Evolutionary conservation across 2,888 invertebrate species (phyloP), one percentile per base, ranked within the genome.

Genomic region (Rhynchonema sp.): DNA sequence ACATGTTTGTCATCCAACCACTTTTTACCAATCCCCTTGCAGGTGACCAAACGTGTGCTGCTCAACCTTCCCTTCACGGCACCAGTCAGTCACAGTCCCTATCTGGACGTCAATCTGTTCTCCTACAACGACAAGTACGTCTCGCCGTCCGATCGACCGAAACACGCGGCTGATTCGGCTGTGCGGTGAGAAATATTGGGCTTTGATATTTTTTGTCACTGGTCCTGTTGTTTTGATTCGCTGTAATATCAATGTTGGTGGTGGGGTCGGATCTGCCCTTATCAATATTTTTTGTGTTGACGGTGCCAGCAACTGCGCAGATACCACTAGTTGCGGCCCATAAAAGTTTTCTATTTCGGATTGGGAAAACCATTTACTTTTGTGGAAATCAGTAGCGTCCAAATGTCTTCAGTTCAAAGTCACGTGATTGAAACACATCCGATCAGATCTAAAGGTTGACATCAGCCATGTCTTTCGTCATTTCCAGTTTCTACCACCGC

Each of bases 41-140:
- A 55, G 55, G 55, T 55, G 3, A 86, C 87, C 0, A 85, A 86
- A 73, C 80, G 90, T 65, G 81, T 92, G 60, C 78, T 94, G 64
- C 86, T 87, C 23, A 89, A 89, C 74, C 77, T 94, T 63, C 94
- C 94, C 0, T 87, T 94, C 64, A 88, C 87, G 75, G 86, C 90
- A 1, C 94, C 94, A 0, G 92, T 87, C 71, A 86, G 87, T 65
- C 83, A 85, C 61, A 87, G 90, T 46, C 94, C 92, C 0, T 94
- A 92, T 74, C 79, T 94, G 60, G 92, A 94, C 76, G 79, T 87
- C 65, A 84, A 86, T 1, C 77, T 92, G 28, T 94, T 91, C 74
- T 87, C 85, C 72, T 94, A 92, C 70, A 92, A 94, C 70, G 91
- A 92, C 73, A 89, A 90, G 74, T 87, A 87, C 84, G 86, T 94